phyloP scores from a whole-genome alignment of 2,797 vertebrate genomes.

The Muraenolepis orangiensis region DNA sequence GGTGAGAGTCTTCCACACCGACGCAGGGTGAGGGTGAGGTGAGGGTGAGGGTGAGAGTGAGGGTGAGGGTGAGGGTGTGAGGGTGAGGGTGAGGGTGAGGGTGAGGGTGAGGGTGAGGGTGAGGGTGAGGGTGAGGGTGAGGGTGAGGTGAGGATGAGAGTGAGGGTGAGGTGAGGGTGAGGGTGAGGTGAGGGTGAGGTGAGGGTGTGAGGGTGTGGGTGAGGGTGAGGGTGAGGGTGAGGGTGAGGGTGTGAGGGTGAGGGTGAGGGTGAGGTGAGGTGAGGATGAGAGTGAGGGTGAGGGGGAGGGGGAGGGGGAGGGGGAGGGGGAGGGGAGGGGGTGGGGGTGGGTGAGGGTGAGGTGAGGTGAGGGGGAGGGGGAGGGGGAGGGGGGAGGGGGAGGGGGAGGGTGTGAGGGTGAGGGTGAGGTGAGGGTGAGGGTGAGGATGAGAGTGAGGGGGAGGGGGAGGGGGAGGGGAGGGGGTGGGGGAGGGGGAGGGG shows the following conservation, averaged over 20 bases:
- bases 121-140: not conserved
- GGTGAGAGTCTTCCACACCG: not conserved
- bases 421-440: not conserved
- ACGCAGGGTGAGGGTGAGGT: not conserved
- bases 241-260: not conserved
- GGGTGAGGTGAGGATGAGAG: no score
- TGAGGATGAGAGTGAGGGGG: not conserved
- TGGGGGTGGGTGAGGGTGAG: not conserved
- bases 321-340: no score
- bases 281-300: not conserved
- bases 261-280: not conserved
- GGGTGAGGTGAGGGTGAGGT: not conserved
- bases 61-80: no score
- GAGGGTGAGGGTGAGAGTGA: not conserved
- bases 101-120: not conserved
- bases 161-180: no score
- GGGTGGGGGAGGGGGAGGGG: no score
- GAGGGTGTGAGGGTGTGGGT: no score
- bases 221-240: not conserved
- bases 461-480: not conserved
- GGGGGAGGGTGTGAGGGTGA: not conserved
- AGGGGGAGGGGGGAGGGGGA: no score
- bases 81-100: not conserved
- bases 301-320: not conserved
- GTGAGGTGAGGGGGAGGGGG: not conserved